phyloP scores from a whole-genome alignment of 2,888 invertebrate genomes.

The Gerris lacustris region DNA sequence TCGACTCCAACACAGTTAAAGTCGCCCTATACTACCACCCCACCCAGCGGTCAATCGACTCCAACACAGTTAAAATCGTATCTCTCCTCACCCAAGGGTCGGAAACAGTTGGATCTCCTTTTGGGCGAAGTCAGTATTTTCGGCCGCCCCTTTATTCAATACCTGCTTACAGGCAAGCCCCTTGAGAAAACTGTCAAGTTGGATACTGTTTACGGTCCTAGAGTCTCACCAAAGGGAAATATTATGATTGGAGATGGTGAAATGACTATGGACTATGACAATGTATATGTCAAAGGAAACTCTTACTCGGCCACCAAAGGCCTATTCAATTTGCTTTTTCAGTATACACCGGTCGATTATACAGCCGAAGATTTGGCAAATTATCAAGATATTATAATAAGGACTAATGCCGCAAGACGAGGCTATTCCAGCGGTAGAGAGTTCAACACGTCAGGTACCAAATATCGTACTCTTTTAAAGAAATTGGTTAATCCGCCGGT shows the following conservation, averaged over 20 bases:
- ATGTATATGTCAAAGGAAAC: no score
- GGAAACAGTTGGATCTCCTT: not conserved
- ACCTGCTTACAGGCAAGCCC: not conserved
- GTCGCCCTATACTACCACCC: no score
- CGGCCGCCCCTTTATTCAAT: not conserved
- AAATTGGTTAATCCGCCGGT: not conserved
- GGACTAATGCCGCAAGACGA: not conserved
- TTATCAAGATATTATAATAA: not conserved
- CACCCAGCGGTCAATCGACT: no score
- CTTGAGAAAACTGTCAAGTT: not conserved
- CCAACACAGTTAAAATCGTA: no score
- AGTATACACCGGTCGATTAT: not conserved
- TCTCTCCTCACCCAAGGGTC: no score
- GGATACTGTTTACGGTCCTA: constrained; percentile 13
- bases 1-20: no score
- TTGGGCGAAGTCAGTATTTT: not conserved
- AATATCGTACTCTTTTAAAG: not conserved
- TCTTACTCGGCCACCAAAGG: no score
- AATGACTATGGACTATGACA: not conserved
- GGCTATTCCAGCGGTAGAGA: not conserved
- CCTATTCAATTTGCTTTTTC: no score
- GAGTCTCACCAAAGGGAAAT: constrained; percentile 4
- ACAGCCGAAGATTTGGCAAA: not conserved
- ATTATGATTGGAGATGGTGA: not conserved
- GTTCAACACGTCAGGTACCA: not conserved